Evolutionary conservation across 2,888 invertebrate genomes (phyloP).

Genomic region (Melanchra persicariae): DNA sequence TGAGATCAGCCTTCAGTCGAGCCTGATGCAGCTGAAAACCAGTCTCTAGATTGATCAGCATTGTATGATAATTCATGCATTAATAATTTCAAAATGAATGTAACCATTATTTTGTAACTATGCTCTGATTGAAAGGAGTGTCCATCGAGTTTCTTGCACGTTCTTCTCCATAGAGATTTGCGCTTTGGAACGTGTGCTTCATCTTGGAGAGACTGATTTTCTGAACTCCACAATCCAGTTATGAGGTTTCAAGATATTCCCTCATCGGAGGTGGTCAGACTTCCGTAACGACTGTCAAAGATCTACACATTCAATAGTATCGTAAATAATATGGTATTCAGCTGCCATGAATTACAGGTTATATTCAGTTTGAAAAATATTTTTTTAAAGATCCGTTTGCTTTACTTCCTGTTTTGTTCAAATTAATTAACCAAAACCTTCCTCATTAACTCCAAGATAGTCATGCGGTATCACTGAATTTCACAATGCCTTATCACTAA

Average conservation of each 20-base stretch:
- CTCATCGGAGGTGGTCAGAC: not conserved
- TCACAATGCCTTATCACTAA: slow-evolving; percentile 20
- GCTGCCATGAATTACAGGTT: not conserved
- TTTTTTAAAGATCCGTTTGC: not conserved
- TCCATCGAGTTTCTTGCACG: too few species aligned
- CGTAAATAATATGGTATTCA: not conserved
- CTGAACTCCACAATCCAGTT: not conserved
- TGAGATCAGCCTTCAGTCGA: not conserved
- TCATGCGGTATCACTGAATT: not conserved
- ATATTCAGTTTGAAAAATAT: not conserved
- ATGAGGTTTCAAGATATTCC: not conserved
- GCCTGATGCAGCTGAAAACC: not conserved
- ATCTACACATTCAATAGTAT: not conserved
- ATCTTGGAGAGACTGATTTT: not conserved
- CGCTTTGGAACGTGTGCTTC: too few species aligned
- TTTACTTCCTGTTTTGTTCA: not conserved
- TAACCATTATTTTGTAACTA: too few species aligned
- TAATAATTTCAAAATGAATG: too few species aligned
- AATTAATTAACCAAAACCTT: not conserved
- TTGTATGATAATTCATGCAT: too few species aligned
- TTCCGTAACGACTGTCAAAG: not conserved
- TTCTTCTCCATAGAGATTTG: too few species aligned
- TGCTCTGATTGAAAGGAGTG: too few species aligned
- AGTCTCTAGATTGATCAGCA: too few species aligned
- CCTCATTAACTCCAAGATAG: slow-evolving; percentile 1